Evolutionary conservation across 2,113 vertebrate species (phyloP).

Genomic region (Zosterops pallidus): DNA sequence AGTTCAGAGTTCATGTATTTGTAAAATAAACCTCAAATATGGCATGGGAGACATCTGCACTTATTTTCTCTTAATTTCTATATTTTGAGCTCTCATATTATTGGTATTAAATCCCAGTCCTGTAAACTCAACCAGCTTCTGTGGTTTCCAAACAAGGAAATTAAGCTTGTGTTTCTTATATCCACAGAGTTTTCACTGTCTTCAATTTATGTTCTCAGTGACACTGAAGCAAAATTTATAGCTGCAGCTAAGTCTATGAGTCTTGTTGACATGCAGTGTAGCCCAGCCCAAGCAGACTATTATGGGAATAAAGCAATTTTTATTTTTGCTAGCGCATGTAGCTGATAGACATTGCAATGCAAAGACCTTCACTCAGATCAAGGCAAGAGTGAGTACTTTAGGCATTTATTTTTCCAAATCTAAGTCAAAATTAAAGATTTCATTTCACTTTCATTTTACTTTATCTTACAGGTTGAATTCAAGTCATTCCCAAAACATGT

Average conservation of each 20-base stretch:
- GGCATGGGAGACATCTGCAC: not conserved
- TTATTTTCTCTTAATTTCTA: not conserved
- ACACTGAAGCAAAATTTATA: not conserved
- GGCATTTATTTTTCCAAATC: not conserved
- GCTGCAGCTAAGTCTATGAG: not conserved
- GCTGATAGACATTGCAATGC: not conserved
- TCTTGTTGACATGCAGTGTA: not conserved
- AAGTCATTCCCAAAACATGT: not conserved
- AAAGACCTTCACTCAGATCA: not conserved
- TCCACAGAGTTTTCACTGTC: not conserved
- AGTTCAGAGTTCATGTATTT: not conserved
- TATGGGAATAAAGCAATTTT: not conserved
- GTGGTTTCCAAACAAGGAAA: not conserved
- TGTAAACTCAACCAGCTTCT: not conserved
- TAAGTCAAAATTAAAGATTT: not conserved
- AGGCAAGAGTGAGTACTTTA: not conserved
- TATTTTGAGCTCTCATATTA: not conserved
- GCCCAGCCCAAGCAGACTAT: not conserved
- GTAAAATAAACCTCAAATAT: not conserved
- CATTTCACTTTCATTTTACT: not conserved
- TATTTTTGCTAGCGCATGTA: not conserved
- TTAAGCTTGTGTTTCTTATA: not conserved
- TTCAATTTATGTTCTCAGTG: not conserved
- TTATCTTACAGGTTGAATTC: not conserved
- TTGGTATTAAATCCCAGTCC: not conserved